phyloP scores from a whole-genome alignment of 2,797 vertebrate species.

The Perodicticus potto region DNA sequence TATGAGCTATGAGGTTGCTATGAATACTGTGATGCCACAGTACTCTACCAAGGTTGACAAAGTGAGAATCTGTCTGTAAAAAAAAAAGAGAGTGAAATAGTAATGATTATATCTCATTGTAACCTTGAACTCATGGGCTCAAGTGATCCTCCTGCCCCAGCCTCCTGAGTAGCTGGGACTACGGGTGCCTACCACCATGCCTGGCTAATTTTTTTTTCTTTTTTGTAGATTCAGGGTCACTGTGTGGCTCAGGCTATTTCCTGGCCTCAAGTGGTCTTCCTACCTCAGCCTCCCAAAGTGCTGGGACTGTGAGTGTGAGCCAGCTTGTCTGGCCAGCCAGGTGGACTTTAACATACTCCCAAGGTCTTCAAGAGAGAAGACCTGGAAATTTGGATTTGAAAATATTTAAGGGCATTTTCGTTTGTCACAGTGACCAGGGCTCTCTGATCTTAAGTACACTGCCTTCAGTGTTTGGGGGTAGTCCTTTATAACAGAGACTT shows the following conservation, averaged over 20 bases:
- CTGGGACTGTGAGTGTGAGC: background rate
- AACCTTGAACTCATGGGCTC: too few relatives aligned
- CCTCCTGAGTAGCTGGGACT: too few relatives aligned
- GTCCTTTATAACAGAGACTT: background rate
- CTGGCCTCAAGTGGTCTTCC: background rate
- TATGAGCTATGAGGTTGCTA: too few relatives aligned
- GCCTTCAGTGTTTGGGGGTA: background rate
- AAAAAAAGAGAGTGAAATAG: too few relatives aligned
- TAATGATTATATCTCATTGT: too few relatives aligned
- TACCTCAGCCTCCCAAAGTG: background rate
- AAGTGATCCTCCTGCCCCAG: too few relatives aligned
- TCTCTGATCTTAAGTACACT: background rate
- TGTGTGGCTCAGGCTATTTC: background rate
- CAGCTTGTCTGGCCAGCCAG: background rate
- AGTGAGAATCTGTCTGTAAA: too few relatives aligned
- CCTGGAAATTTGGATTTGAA: background rate
- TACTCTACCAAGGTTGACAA: too few relatives aligned
- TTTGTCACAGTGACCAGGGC: background rate
- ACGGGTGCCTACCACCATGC: too few relatives aligned
- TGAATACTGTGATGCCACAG: too few relatives aligned
- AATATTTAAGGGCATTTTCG: background rate
- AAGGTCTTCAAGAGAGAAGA: background rate
- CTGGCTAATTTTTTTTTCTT: background rate
- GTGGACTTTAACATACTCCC: background rate
- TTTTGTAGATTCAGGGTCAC: background rate